phyloP scores from a whole-genome alignment of 2,113 vertebrate genomes.

The Centrocercus urophasianus region DNA sequence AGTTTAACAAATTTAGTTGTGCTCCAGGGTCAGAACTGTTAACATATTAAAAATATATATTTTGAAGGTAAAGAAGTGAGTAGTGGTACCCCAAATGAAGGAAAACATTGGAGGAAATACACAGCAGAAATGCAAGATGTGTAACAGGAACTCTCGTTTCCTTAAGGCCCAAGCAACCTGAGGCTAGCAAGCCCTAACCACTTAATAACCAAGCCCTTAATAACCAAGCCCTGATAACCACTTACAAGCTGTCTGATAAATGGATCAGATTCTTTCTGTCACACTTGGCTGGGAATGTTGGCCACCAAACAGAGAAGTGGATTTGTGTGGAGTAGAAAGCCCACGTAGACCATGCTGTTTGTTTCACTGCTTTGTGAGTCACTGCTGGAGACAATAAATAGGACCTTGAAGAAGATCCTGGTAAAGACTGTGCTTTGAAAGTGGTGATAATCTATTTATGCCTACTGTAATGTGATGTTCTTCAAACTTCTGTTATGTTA shows the following conservation, averaged over 20 bases:
- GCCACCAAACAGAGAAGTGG: conserved; percentile 27
- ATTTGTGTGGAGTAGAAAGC: conserved; percentile 6
- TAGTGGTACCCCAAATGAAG: not conserved
- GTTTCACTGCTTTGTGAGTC: conserved; percentile 44
- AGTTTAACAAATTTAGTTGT: not conserved
- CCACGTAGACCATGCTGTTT: conserved; percentile 28
- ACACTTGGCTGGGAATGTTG: not conserved
- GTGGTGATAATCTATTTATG: not conserved
- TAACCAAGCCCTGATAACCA: not conserved
- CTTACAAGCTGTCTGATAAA: conserved; percentile 8
- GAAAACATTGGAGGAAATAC: not conserved
- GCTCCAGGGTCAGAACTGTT: not conserved
- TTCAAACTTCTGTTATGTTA: not conserved
- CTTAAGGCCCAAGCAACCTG: not conserved
- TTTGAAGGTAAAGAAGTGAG: not conserved
- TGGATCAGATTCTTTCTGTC: conserved; percentile 31
- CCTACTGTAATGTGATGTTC: not conserved
- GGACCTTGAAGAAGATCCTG: conserved; percentile 5
- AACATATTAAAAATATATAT: not conserved
- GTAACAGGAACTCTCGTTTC: not conserved
- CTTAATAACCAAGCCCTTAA: no score
- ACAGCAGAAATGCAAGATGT: not conserved
- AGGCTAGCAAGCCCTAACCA: not conserved
- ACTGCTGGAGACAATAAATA: conserved; percentile 29
- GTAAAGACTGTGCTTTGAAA: not conserved